These are phyloP conservation scores for Tanaodytes sp. DNA, from an alignment of 2,888 invertebrate genomes.

Conservation along the genomic window DNA sequence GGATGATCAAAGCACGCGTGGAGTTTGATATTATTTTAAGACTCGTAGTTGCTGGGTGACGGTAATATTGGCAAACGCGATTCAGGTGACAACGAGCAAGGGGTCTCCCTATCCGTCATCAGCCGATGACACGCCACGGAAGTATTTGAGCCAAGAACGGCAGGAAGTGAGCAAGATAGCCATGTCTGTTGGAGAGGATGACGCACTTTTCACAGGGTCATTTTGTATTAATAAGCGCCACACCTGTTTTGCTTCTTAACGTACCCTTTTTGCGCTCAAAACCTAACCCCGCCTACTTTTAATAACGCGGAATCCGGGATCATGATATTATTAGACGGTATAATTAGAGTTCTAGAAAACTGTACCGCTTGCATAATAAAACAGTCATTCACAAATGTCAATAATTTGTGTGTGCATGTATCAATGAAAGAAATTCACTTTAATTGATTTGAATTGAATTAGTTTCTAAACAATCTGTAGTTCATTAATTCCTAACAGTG, in stretches of 20 bases:
- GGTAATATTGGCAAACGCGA: constrained; percentile 58
- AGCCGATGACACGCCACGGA: constrained; percentile 55
- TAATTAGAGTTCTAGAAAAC: constrained; percentile 15
- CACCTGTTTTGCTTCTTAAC: constrained; percentile 65
- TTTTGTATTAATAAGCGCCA: constrained; percentile 68
- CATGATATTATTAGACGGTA: constrained; percentile 68
- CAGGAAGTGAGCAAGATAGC: constrained; percentile 48
- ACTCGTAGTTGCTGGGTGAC: constrained; percentile 9
- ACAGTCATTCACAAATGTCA: too few relatives aligned
- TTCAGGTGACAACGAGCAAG: constrained; percentile 47
- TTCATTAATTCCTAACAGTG: too few relatives aligned
- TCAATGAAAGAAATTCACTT: too few relatives aligned
- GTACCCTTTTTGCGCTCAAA: constrained; percentile 28
- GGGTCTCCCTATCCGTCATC: constrained; percentile 58
- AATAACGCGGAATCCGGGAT: constrained; percentile 71
- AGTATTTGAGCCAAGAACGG: constrained; percentile 60
- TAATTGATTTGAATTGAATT: too few relatives aligned
- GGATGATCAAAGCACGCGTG: constrained; percentile 13
- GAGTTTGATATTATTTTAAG: constrained; percentile 56
- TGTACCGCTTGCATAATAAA: too few relatives aligned
- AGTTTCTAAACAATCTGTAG: too few relatives aligned
- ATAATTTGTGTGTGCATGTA: too few relatives aligned
- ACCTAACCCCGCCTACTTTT: constrained; percentile 66
- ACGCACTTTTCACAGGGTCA: constrained; percentile 50
- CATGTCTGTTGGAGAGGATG: constrained; percentile 35